A percentile compares a stretch with the other conserved stretches of the same genome.
Conservation (phyloP, 2,113 vertebrate genomes). For the Strix aluco region DNA sequence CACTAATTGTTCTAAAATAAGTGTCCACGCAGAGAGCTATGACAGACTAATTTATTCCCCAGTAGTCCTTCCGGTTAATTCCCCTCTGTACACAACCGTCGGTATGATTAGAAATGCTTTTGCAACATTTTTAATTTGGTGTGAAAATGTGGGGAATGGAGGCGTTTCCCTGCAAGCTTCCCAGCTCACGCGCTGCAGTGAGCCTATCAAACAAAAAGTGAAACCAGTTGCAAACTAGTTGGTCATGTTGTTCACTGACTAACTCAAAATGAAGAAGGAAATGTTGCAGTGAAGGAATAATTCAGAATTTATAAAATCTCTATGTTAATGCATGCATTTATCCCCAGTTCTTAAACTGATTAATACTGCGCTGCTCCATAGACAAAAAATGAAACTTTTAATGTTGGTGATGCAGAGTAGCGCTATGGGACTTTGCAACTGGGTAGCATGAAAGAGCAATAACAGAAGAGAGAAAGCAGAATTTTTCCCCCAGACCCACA, state of each 20-base stretch:
- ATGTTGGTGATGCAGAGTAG: rapidly evolving
- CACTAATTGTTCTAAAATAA: not conserved
- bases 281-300: not conserved
- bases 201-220: conserved; percentile 12
- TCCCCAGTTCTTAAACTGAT: not conserved
- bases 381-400: not conserved
- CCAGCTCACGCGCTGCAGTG: not conserved
- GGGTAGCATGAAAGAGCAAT: not conserved
- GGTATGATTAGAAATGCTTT: not conserved
- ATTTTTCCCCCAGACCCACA: not conserved
- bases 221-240: not conserved
- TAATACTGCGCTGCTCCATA: rapidly evolving
- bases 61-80: not conserved
- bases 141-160: not conserved
- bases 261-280: not conserved
- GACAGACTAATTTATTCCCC: not conserved
- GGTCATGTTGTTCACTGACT: not conserved
- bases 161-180: not conserved
- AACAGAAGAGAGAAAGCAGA: not conserved
- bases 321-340: not conserved
- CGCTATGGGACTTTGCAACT: not conserved
- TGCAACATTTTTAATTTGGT: not conserved
- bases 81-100: not conserved
- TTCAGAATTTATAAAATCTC: not conserved
- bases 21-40: not conserved